Conservation (phyloP, 2,113 vertebrate genomes). For the Cygnus atratus region DNA sequence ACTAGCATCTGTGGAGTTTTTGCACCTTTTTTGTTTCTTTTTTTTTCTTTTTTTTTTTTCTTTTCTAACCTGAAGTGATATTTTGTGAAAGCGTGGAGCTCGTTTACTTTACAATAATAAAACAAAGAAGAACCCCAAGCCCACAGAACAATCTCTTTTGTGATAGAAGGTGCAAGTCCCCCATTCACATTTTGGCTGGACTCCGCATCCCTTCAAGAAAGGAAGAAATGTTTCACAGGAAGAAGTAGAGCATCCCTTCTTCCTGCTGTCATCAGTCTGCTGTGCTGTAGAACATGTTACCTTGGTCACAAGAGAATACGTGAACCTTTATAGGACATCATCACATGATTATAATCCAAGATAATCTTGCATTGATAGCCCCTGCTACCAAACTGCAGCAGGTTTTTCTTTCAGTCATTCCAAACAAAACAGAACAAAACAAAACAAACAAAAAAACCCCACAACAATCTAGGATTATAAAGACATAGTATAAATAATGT, state of each 20-base stretch:
- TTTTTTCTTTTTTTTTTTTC: background rate
- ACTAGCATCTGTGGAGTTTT: slow-evolving; percentile 69
- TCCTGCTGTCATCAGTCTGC: slow-evolving; percentile 41
- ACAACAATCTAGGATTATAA: slow-evolving; percentile 73
- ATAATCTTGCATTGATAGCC: slow-evolving; percentile 67
- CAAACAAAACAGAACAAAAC: slow-evolving; percentile 59
- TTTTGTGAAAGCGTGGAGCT: background rate
- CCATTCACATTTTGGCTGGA: slow-evolving; percentile 48
- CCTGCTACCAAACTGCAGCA: slow-evolving; percentile 61
- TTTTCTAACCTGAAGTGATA: slow-evolving; percentile 58
- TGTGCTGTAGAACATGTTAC: slow-evolving; percentile 46
- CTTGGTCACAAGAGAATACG: slow-evolving; percentile 62
- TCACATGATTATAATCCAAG: slow-evolving; percentile 52
- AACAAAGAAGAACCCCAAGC: slow-evolving; percentile 11
- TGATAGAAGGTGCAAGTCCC: slow-evolving; percentile 57
- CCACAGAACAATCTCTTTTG: slow-evolving; percentile 47
- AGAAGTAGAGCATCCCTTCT: slow-evolving; percentile 8
- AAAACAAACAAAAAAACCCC: slow-evolving; percentile 42
- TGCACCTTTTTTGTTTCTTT: slow-evolving; percentile 40
- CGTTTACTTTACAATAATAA: background rate
- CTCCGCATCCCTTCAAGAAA: slow-evolving; percentile 51
- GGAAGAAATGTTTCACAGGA: slow-evolving; percentile 31
- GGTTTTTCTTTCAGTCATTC: slow-evolving; percentile 68
- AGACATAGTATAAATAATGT: slow-evolving; percentile 79
- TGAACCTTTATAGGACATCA: slow-evolving; percentile 52